phyloP scores from a whole-genome alignment of 2,113 vertebrate species.

The Aptenodytes forsteri region DNA sequence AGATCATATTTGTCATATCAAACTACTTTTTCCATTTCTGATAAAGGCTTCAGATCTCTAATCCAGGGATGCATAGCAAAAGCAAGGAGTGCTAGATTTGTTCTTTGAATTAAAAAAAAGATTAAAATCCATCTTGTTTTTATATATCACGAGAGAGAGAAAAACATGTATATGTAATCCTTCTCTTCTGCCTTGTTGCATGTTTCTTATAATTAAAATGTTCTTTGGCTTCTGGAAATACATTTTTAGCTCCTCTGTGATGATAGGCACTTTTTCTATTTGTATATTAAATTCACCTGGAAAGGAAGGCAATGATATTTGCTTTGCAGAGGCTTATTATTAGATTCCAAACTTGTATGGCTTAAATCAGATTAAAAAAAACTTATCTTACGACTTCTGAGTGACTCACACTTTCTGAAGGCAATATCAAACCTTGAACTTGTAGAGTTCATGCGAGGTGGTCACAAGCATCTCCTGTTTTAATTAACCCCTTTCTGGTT shows the following conservation, averaged over 20 bases:
- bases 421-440: background rate
- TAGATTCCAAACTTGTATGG: background rate
- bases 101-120: background rate
- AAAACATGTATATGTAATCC: background rate
- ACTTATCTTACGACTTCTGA: background rate
- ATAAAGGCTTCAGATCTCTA: background rate
- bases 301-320: background rate
- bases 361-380: background rate
- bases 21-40: background rate
- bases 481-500: conserved; percentile 32
- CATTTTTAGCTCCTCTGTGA: background rate
- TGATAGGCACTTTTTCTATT: background rate
- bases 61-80: background rate
- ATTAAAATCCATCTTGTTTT: background rate
- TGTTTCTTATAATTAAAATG: background rate
- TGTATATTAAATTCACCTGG: background rate
- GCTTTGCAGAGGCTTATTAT: background rate
- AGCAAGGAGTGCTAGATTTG: background rate
- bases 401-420: background rate
- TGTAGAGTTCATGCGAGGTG: background rate
- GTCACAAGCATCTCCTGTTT: background rate
- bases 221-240: background rate
- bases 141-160: background rate
- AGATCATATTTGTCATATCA: background rate
- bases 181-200: background rate